A percentile compares a stretch with the other conserved stretches of the same genome.
These are phyloP conservation scores for Philonicus albiceps DNA, from an alignment of 2,888 invertebrate species.

Conservation along the genomic window DNA sequence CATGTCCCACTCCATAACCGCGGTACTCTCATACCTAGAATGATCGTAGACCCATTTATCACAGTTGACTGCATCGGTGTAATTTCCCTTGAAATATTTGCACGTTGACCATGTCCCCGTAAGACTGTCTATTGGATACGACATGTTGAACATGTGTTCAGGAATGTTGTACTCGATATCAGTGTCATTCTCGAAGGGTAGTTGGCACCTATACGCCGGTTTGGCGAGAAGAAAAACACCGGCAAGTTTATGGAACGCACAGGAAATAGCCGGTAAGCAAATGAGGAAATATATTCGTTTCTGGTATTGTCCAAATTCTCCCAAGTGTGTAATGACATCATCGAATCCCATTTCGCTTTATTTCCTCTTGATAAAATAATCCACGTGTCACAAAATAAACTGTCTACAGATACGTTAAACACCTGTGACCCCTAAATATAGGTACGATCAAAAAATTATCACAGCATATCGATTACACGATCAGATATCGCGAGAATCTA, in stretches of 20 bases:
- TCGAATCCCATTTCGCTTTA: slow-evolving; percentile 74
- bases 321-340: slow-evolving; percentile 72
- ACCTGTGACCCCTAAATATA: not conserved
- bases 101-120: slow-evolving; percentile 66
- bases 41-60: slow-evolving; percentile 70
- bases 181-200: slow-evolving; percentile 66
- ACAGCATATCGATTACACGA: not conserved
- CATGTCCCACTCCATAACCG: slow-evolving; percentile 58
- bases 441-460: not conserved
- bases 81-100: slow-evolving; percentile 63
- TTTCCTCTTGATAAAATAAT: not conserved
- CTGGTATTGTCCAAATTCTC: slow-evolving; percentile 77
- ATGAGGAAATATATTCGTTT: slow-evolving; percentile 73
- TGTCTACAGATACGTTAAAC: not conserved
- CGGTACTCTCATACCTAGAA: slow-evolving; percentile 69
- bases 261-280: slow-evolving; percentile 74
- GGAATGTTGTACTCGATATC: slow-evolving; percentile 61
- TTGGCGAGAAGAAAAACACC: slow-evolving; percentile 75
- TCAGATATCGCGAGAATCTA: not conserved
- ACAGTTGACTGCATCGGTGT: slow-evolving; percentile 63
- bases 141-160: slow-evolving; percentile 62
- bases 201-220: slow-evolving; percentile 70
- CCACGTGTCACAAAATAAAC: not conserved
- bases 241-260: slow-evolving; percentile 77
- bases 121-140: slow-evolving; percentile 66